phyloP scores from a whole-genome alignment of 2,888 invertebrate species.

The Acleris literana region DNA sequence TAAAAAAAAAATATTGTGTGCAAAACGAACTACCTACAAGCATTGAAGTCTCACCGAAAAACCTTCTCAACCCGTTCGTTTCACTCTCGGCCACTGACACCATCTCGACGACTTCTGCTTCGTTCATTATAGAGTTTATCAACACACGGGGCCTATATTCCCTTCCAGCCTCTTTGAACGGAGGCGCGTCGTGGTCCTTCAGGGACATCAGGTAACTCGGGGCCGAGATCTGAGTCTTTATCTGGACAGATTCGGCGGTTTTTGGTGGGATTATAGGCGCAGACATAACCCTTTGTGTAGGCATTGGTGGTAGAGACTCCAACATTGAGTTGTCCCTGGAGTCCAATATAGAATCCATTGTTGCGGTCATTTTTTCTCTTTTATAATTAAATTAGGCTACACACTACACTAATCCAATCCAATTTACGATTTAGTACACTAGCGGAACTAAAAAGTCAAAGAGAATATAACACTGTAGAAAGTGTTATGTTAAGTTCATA shows the following conservation, averaged over 20 bases:
- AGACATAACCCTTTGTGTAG: background rate
- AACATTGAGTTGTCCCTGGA: slow-evolving; percentile 38
- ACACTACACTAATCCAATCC: too few relatives aligned
- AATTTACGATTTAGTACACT: too few relatives aligned
- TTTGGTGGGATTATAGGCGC: slow-evolving; percentile 45
- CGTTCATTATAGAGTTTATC: slow-evolving; percentile 57
- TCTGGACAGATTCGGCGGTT: slow-evolving; percentile 34
- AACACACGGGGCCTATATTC: slow-evolving; percentile 55
- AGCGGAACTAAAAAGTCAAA: too few relatives aligned
- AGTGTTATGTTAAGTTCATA: too few relatives aligned
- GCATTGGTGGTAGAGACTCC: background rate
- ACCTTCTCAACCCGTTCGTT: slow-evolving; percentile 49
- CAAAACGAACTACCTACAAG: too few relatives aligned
- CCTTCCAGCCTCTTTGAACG: slow-evolving; percentile 56
- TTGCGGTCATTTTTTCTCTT: background rate
- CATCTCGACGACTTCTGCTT: slow-evolving; percentile 61
- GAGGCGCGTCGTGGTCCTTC: slow-evolving; percentile 66
- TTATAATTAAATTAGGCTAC: background rate
- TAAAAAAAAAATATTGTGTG: too few relatives aligned
- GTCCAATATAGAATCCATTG: slow-evolving; percentile 43
- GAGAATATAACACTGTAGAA: too few relatives aligned
- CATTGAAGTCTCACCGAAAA: slow-evolving; percentile 58
- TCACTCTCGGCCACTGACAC: slow-evolving; percentile 56
- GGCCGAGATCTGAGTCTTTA: slow-evolving; percentile 63
- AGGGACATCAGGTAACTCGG: slow-evolving; percentile 68